These are phyloP conservation scores for Argyrosomus japonicus DNA, from an alignment of 2,113 vertebrate genomes.

Conservation along the genomic window DNA sequence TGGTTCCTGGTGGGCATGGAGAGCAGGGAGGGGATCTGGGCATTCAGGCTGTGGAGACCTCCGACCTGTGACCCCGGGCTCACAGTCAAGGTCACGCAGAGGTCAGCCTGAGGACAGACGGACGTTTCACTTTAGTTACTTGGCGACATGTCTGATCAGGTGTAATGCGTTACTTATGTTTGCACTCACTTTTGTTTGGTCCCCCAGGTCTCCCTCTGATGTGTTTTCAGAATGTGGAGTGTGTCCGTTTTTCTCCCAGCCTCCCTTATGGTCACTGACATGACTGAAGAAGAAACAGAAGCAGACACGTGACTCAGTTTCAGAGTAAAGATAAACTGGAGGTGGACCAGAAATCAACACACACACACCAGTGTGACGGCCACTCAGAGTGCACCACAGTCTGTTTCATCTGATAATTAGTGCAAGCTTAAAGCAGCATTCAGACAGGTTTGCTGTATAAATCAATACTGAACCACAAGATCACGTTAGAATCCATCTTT, in stretches of 20 bases:
- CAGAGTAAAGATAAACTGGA: background rate
- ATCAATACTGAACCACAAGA: too few species aligned
- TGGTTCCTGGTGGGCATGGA: constrained; percentile 98
- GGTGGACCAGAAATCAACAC: too few species aligned
- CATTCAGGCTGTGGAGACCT: constrained; percentile 84
- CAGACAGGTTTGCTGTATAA: background rate
- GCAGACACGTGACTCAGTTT: background rate
- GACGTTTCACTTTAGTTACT: background rate
- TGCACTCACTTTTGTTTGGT: constrained; percentile 90
- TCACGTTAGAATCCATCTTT: too few species aligned
- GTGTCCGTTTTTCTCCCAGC: constrained; percentile 89
- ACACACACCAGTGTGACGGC: too few species aligned
- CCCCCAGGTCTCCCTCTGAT: constrained; percentile 84
- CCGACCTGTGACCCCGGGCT: constrained; percentile 85
- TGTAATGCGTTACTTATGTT: background rate
- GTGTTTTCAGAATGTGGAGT: constrained; percentile 84
- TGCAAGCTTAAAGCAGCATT: background rate
- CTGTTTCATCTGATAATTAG: background rate
- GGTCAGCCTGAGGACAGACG: constrained; percentile 83
- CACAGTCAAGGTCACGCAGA: constrained; percentile 85
- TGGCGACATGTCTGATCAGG: background rate
- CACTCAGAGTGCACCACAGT: background rate
- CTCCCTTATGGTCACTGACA: constrained; percentile 89
- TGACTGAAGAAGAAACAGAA: constrained; percentile 81
- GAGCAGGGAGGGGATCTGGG: constrained; percentile 93